Conservation (phyloP, 2,888 invertebrate species). For the Cheilosia urbana region DNA sequence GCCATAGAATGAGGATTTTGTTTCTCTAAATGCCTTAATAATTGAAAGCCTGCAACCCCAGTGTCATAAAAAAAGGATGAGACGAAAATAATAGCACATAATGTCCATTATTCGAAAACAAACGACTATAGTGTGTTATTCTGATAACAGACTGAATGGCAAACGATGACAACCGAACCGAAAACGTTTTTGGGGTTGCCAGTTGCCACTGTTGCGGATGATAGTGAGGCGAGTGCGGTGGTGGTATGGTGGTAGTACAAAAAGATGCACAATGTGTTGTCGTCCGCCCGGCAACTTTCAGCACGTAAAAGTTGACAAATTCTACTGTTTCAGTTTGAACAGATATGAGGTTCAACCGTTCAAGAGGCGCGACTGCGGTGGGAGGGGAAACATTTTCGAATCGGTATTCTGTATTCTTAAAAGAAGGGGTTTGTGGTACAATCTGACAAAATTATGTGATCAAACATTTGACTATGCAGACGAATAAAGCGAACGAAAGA, state of each 20-base stretch:
- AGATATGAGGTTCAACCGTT: conserved; percentile 55
- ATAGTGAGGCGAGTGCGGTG: not conserved
- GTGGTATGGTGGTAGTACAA: conserved; percentile 17
- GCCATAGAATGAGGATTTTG: conserved; percentile 67
- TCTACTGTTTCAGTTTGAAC: conserved; percentile 61
- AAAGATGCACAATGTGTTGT: conserved; percentile 36
- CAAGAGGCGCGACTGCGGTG: conserved; percentile 32
- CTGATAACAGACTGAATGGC: conserved; percentile 77
- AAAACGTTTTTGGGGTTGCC: conserved; percentile 46
- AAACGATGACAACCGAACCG: conserved; percentile 53
- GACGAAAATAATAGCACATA: conserved; percentile 81
- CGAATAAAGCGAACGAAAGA: conserved; percentile 40
- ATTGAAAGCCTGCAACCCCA: conserved; percentile 74
- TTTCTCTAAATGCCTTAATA: conserved; percentile 75
- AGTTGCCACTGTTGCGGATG: conserved; percentile 2
- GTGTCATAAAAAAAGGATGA: conserved; percentile 75
- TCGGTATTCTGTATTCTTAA: not conserved
- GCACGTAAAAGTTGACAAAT: conserved; percentile 51
- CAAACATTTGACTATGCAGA: conserved; percentile 49
- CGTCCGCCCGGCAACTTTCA: conserved; percentile 6
- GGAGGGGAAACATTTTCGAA: not conserved
- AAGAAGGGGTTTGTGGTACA: conserved; percentile 32
- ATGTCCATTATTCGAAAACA: conserved; percentile 84
- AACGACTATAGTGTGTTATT: conserved; percentile 81
- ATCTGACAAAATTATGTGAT: conserved; percentile 64